phyloP scores from a whole-genome alignment of 2,888 invertebrate species.

The Amorpha juglandis region DNA sequence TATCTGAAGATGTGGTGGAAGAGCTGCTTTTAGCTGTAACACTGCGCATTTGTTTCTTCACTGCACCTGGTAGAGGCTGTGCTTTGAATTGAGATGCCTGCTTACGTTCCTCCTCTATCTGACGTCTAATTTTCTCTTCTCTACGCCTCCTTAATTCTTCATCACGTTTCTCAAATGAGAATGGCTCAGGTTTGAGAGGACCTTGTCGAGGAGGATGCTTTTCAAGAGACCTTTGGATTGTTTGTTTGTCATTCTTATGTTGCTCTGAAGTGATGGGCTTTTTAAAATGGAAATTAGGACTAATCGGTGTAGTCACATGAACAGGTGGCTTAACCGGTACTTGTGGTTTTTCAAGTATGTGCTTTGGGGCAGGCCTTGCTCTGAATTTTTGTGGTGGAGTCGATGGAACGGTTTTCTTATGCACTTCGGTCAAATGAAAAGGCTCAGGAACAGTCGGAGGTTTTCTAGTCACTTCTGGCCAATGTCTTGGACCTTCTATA shows the following conservation, averaged over 20 bases:
- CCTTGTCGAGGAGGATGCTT: slow-evolving; percentile 56
- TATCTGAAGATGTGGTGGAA: slow-evolving; percentile 68
- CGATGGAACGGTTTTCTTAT: slow-evolving; percentile 65
- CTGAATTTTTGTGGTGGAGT: slow-evolving; percentile 73
- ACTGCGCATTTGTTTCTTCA: slow-evolving; percentile 71
- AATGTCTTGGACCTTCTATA: slow-evolving; percentile 75
- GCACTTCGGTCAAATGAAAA: slow-evolving; percentile 85
- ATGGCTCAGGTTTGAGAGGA: slow-evolving; percentile 79
- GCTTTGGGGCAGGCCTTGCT: slow-evolving; percentile 86
- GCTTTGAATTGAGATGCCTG: slow-evolving; percentile 88
- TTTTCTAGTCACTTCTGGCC: slow-evolving; percentile 81
- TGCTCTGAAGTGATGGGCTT: slow-evolving; percentile 53
- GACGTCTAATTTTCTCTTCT: slow-evolving; percentile 85
- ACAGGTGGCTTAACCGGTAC: slow-evolving; percentile 61
- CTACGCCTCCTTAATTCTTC: slow-evolving; percentile 82
- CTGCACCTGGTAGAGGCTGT: slow-evolving; percentile 85
- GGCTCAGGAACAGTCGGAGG: slow-evolving; percentile 85
- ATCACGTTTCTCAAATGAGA: slow-evolving; percentile 88
- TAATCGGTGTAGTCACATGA: slow-evolving; percentile 59
- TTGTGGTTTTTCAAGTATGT: slow-evolving; percentile 74
- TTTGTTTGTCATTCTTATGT: slow-evolving; percentile 42
- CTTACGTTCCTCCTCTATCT: slow-evolving; percentile 84
- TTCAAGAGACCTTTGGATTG: slow-evolving; percentile 44
- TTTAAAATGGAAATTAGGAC: slow-evolving; percentile 69
- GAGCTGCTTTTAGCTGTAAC: slow-evolving; percentile 50